Conservation (phyloP, 1,140 invertebrate genomes). For the Drosophila ohnishii region DNA sequence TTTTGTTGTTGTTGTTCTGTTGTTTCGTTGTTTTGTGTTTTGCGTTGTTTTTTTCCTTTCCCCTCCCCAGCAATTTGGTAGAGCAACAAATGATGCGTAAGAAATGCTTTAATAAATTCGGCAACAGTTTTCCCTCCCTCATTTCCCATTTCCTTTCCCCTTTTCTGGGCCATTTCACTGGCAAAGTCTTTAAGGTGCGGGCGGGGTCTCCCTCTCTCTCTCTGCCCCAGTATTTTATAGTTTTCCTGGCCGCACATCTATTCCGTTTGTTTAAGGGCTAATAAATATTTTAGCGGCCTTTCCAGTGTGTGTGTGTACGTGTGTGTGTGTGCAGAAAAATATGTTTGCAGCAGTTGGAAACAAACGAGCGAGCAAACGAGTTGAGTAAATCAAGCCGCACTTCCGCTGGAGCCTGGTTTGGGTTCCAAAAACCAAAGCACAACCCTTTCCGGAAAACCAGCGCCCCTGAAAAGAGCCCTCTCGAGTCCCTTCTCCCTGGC, state of each 20-base stretch:
- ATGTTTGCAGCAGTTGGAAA: constrained; percentile 49
- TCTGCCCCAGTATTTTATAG: neutral
- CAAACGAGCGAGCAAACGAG: constrained; percentile 76
- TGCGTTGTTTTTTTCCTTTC: neutral
- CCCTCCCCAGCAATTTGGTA: constrained; percentile 17
- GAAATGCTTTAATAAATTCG: constrained; percentile 76
- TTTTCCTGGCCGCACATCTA: constrained; percentile 39
- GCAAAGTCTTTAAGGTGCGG: constrained; percentile 28
- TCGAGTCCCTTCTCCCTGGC: too few relatives aligned
- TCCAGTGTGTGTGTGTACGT: neutral
- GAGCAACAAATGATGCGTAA: constrained; percentile 78
- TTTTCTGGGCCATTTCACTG: constrained; percentile 33
- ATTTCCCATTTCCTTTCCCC: constrained; percentile 11
- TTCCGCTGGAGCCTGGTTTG: constrained; percentile 47
- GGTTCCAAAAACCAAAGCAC: neutral
- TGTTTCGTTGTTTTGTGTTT: constrained; percentile 2
- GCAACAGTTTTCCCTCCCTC: constrained; percentile 18
- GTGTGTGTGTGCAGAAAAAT: constrained; percentile 12
- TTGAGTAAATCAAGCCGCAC: constrained; percentile 80
- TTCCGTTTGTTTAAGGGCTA: constrained; percentile 53
- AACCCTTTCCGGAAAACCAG: constrained; percentile 13
- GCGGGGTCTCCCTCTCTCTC: neutral
- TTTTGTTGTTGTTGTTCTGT: neutral
- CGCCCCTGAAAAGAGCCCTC: constrained; percentile 12
- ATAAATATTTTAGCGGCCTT: constrained; percentile 62